Conservation (phyloP, 2,888 invertebrate genomes). For the Gymnosoma rotundatum region DNA sequence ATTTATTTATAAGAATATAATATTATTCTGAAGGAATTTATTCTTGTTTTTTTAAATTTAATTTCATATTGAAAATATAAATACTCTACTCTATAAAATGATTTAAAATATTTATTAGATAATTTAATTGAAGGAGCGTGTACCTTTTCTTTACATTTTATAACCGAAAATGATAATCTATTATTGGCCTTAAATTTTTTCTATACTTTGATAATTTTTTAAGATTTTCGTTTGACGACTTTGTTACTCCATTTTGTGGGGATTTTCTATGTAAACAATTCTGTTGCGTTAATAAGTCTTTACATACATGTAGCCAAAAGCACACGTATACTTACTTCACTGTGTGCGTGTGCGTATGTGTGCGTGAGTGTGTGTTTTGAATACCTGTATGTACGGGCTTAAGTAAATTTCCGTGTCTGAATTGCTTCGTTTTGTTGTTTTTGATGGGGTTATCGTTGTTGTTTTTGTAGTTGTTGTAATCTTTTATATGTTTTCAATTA, state of each 20-base stretch:
- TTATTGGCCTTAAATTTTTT: constrained; percentile 34
- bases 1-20: too few species aligned
- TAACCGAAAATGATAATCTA: constrained; percentile 8
- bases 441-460: neutral
- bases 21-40: too few species aligned
- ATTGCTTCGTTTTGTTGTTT: constrained; percentile 1
- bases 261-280: constrained; percentile 28
- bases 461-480: neutral
- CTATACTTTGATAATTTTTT: constrained; percentile 6
- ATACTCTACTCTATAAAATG: too few species aligned
- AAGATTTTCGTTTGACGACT: constrained; percentile 19
- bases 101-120: too few species aligned
- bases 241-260: constrained; percentile 31
- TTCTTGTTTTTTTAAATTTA: too few species aligned
- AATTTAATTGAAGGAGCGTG: too few species aligned
- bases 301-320: neutral
- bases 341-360: neutral
- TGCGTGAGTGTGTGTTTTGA: neutral
- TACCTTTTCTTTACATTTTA: too few species aligned
- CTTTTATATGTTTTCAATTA: too few species aligned
- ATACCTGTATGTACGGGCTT: constrained; percentile 19
- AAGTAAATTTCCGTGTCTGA: constrained; percentile 43
- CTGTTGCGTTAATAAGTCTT: constrained; percentile 48
- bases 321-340: neutral
- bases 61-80: too few species aligned